Percentiles rank a stretch among this genome's conserved stretches.
Conservation (phyloP, 2,888 invertebrate species). For the Incurvaria masculella region DNA sequence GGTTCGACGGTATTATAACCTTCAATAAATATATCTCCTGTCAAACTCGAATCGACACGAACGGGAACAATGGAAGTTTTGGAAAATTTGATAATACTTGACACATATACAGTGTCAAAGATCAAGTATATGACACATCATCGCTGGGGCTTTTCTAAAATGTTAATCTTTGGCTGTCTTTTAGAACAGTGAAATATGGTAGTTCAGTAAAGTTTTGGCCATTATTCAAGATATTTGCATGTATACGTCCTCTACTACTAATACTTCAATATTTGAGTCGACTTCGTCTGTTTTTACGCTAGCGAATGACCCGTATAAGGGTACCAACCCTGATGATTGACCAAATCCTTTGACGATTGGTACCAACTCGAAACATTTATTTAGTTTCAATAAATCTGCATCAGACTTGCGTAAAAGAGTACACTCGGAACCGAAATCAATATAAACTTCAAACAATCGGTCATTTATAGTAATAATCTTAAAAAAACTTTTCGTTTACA, state of each 20-base stretch:
- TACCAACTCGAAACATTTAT: slow-evolving; percentile 5
- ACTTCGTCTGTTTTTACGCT: slow-evolving; percentile 6
- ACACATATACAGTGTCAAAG: not conserved
- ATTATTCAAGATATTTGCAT: not conserved
- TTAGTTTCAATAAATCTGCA: slow-evolving; percentile 7
- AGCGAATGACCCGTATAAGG: slow-evolving; percentile 9
- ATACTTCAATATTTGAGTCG: slow-evolving; percentile 1
- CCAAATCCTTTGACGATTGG: slow-evolving; percentile 15
- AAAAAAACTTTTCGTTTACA: slow-evolving; percentile 11
- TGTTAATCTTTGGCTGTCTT: slow-evolving; percentile 4
- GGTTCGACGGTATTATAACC: slow-evolving; percentile 9
- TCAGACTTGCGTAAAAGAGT: slow-evolving; percentile 9
- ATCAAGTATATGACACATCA: slow-evolving; percentile 4
- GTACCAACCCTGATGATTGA: slow-evolving; percentile 9
- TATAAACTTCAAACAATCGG: slow-evolving; percentile 5
- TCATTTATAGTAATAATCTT: slow-evolving; percentile 8
- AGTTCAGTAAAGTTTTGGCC: slow-evolving; percentile 7
- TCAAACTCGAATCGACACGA: slow-evolving; percentile 1
- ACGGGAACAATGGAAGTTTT: slow-evolving; percentile 1
- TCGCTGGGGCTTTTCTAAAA: slow-evolving; percentile 13
- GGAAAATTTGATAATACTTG: not conserved
- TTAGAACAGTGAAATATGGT: slow-evolving; percentile 2
- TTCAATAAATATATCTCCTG: slow-evolving; percentile 13
- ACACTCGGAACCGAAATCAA: slow-evolving; percentile 16
- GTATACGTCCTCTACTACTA: slow-evolving; percentile 1